phyloP scores from a whole-genome alignment of 2,888 invertebrate genomes.

The Conomelus anceps region DNA sequence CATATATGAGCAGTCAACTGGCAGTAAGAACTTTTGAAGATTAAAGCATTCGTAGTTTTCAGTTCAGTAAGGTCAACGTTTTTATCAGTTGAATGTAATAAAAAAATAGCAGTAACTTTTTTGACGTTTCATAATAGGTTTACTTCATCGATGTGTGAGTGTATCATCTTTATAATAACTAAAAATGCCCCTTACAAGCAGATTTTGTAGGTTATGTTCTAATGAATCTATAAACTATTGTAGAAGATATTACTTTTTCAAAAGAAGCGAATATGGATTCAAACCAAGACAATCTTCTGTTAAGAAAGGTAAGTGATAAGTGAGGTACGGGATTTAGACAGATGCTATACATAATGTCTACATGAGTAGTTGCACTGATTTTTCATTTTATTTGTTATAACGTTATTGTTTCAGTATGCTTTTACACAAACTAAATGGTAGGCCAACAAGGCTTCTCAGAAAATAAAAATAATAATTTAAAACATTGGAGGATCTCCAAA shows the following conservation, averaged over 20 bases:
- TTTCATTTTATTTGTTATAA: too few species aligned
- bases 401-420: too few species aligned
- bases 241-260: neutral
- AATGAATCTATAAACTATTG: neutral
- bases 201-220: neutral
- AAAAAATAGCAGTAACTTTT: neutral
- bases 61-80: neutral
- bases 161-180: neutral
- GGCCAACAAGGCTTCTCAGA: too few species aligned
- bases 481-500: too few species aligned
- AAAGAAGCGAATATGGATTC: neutral
- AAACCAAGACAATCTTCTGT: neutral
- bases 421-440: too few species aligned
- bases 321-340: too few species aligned
- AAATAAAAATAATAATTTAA: too few species aligned
- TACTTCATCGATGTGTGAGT: neutral
- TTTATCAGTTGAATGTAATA: neutral
- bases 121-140: neutral
- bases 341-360: neutral
- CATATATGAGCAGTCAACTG: neutral
- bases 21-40: neutral
- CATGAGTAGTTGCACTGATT: too few species aligned
- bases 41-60: neutral
- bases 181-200: neutral
- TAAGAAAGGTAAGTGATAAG: neutral